A percentile compares a stretch with the other conserved stretches of the same genome.
These are phyloP conservation scores for Tragelaphus buxtoni DNA, from an alignment of 2,113 vertebrate species.

Conservation along the genomic window DNA sequence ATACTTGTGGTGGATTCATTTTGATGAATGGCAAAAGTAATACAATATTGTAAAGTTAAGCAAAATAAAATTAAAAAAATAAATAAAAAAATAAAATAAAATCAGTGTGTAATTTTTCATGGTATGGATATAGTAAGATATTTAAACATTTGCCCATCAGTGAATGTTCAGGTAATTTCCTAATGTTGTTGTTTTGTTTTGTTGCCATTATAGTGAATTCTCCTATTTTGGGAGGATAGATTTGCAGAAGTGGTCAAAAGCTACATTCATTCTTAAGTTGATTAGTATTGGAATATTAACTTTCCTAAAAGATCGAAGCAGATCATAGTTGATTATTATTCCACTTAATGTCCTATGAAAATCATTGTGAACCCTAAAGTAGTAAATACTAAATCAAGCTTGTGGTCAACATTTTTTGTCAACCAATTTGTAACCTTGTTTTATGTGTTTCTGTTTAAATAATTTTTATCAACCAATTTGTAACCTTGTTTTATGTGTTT, in stretches of 20 bases:
- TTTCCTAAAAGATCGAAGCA: not conserved
- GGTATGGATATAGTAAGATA: not conserved
- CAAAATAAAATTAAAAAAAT: no score
- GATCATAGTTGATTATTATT: not conserved
- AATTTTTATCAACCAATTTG: not conserved
- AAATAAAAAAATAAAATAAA: no score
- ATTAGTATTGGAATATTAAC: not conserved
- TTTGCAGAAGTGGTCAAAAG: not conserved
- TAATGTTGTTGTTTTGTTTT: not conserved
- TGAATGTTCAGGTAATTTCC: not conserved
- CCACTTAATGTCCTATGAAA: not conserved
- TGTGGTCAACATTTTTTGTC: not conserved
- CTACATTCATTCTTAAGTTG: not conserved
- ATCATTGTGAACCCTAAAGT: not conserved
- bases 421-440: not conserved
- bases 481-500: not conserved
- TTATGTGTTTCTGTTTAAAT: not conserved
- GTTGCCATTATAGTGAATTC: not conserved
- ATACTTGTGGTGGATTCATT: no score
- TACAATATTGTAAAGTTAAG: no score
- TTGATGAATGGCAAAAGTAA: no score
- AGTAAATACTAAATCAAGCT: not conserved
- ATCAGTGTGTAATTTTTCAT: not conserved
- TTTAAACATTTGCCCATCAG: not conserved
- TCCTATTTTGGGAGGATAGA: not conserved